Percentiles rank a stretch among this genome's conserved stretches.
phyloP scores from a whole-genome alignment of 2,797 vertebrate species.

The Gephyroberyx darwinii region DNA sequence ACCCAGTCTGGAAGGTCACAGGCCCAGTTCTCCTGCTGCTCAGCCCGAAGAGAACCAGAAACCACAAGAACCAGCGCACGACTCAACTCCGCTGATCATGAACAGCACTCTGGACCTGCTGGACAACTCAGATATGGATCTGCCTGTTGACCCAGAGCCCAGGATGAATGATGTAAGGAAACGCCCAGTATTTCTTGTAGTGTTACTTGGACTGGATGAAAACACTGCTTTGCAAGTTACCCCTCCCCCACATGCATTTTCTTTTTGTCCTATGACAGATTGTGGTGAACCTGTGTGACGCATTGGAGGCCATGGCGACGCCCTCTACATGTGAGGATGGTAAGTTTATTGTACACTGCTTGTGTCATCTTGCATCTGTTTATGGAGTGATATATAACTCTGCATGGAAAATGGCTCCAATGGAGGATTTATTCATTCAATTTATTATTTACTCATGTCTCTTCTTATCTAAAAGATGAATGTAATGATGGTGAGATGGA shows the following conservation, averaged over 20 bases:
- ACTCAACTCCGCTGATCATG: conserved; percentile 57
- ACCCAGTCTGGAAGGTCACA: conserved; percentile 2
- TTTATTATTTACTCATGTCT: neutral
- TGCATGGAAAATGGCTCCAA: no score
- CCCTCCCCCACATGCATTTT: neutral
- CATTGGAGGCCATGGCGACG: conserved; percentile 73
- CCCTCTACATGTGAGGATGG: conserved; percentile 59
- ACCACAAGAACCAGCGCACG: neutral
- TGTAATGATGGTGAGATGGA: conserved; percentile 23
- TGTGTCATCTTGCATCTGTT: neutral
- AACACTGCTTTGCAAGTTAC: neutral
- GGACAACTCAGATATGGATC: conserved; percentile 68
- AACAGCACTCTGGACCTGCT: conserved; percentile 78
- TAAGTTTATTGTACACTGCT: conserved; percentile 37
- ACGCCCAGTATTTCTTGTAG: fast-evolving
- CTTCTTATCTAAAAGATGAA: conserved; percentile 28
- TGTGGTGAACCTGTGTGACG: conserved; percentile 81
- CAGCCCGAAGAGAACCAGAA: conserved; percentile 13
- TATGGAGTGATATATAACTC: neutral
- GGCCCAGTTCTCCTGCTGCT: neutral
- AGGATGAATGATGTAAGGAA: conserved; percentile 76
- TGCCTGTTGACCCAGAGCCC: conserved; percentile 60
- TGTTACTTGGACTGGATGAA: neutral
- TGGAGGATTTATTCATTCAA: neutral
- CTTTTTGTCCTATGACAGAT: conserved; percentile 60